A percentile compares a stretch with the other conserved stretches of the same genome.
Evolutionary conservation across 2,888 invertebrate genomes (phyloP).

Genomic region (Micoletzkya japonica): DNA sequence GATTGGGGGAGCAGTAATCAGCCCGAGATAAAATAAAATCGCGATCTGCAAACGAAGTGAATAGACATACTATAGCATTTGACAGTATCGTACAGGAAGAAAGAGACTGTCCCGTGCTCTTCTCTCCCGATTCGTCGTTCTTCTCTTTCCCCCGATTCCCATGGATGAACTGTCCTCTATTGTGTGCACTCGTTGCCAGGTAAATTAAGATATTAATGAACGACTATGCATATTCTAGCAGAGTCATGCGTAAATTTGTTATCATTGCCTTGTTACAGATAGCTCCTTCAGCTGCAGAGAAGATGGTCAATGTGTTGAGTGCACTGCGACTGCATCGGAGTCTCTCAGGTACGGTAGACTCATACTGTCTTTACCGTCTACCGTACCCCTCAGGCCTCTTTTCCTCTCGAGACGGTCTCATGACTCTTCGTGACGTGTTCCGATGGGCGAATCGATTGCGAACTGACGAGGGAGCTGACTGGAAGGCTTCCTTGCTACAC

Average conservation of each 20-base stretch:
- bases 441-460: slow-evolving; percentile 56
- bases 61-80: not conserved
- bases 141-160: slow-evolving; percentile 95
- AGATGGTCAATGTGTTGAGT: slow-evolving; percentile 56
- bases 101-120: slow-evolving; percentile 93
- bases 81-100: slow-evolving; percentile 71
- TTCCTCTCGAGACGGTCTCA: slow-evolving; percentile 54
- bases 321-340: slow-evolving; percentile 41
- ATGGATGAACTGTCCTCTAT: slow-evolving; percentile 77
- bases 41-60: too few species aligned
- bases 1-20: too few species aligned
- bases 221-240: not conserved
- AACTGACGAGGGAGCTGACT: slow-evolving; percentile 39
- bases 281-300: slow-evolving; percentile 46
- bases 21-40: too few species aligned
- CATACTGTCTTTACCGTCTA: not conserved
- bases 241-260: not conserved
- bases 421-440: slow-evolving; percentile 57
- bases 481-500: slow-evolving; percentile 84
- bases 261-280: slow-evolving; percentile 5
- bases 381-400: slow-evolving; percentile 54
- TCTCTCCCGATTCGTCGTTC: slow-evolving; percentile 92
- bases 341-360: slow-evolving; percentile 13
- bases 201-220: not conserved
- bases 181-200: slow-evolving; percentile 38